Base-by-base conservation (phyloP, 2,113 vertebrate genomes). In the Thermophis baileyi region DNA sequence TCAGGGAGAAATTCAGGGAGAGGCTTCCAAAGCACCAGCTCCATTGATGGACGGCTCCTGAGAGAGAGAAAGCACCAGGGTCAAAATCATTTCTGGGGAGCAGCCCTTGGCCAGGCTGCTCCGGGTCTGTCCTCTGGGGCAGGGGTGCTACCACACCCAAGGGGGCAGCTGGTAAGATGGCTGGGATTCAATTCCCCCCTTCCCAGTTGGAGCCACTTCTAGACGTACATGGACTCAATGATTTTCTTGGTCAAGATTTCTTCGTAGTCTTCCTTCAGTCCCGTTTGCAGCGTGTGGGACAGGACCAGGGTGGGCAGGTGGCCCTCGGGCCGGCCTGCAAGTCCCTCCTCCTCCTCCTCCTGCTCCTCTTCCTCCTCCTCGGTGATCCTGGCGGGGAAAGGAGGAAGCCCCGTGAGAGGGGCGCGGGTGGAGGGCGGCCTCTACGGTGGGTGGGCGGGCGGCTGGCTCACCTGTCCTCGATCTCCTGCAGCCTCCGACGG, bases 41-140 rank as follows among this genome's bases (percentile, higher is more conserved):
- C 98, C 98, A 98, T 98, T 49, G 98, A 98, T 90, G 98, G 98
- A 95, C 98, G 98, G 96, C 97, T 98, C 97, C 98, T 98, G 90
- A 47, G 94, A 96, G 40, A 74, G 90, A 96, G 4, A 74, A 94
- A 97, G 91, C 89, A 53, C 30, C 12, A n/a, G 14, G 50, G 4
- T 47, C 46, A 87, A 87, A 40, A 81, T 44, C 74, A 3, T 40
- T 7, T 74, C n/a, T 4, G 7, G 35, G 35, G 74, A 44, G 35
- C 69, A 40, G n/a, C n/a, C n/a, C 69, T 40, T 81, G 16, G 6
- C 18, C 16, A 40, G 6, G n/a, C 18, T 20, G 35, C 69, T 81
- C 35, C 35, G 2, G 69, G 74, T 22, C 74, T 22, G 3, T 81
- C 2, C 18, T 22, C 74, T 40, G 16, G 5, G 16, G 69, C 30